These are phyloP conservation scores for Grammomys dolichurus DNA, from an alignment of 2,113 vertebrate species.

Conservation along the genomic window DNA sequence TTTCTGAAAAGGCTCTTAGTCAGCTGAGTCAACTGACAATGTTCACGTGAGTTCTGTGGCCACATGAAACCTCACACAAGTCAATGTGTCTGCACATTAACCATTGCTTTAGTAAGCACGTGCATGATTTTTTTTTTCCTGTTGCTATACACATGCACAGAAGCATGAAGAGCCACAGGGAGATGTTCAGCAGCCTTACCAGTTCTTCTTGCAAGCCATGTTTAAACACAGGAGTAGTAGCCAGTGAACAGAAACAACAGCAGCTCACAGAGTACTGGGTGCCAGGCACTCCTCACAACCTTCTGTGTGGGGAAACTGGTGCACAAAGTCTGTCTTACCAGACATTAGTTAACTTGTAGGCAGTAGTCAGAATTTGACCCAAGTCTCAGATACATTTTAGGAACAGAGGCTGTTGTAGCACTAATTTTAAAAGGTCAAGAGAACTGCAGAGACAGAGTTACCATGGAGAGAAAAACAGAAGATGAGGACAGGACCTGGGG, in stretches of 20 bases:
- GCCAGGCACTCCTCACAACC: background rate
- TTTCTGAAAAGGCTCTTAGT: background rate
- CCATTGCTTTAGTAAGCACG: background rate
- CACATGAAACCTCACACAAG: background rate
- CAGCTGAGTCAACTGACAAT: slow-evolving; percentile 28
- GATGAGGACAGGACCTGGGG: background rate
- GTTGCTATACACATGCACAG: background rate
- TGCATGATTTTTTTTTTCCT: background rate
- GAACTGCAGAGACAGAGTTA: background rate
- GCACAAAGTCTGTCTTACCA: background rate
- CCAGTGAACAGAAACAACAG: background rate
- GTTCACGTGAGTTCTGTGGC: background rate
- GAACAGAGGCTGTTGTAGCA: background rate
- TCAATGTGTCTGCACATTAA: background rate
- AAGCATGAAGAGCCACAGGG: background rate
- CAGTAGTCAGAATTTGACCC: slow-evolving; percentile 33
- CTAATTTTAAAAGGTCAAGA: slow-evolving; percentile 15
- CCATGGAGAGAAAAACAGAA: background rate
- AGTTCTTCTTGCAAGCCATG: background rate
- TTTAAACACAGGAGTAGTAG: background rate
- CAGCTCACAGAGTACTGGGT: background rate
- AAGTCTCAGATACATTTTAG: background rate
- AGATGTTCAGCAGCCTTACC: background rate
- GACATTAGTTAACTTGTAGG: background rate
- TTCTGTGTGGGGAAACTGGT: background rate